Evolutionary conservation across 2,888 invertebrate genomes (phyloP), one percentile per base, ranked within the genome.

Genomic region (Aradus depressus): DNA sequence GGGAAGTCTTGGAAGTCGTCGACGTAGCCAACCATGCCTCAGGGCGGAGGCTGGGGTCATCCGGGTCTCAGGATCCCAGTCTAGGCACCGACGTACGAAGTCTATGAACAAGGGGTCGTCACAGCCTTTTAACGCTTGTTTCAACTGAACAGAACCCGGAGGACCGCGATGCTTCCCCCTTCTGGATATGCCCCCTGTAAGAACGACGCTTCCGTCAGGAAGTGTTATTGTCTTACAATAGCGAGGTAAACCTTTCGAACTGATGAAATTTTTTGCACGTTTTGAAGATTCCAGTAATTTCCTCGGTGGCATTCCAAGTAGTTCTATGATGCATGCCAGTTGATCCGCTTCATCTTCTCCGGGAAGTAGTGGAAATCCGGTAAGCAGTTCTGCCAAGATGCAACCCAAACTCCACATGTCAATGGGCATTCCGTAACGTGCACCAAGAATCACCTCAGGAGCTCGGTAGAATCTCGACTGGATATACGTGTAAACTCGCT

Each of bases 271-370:
- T 68, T 93, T 86, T 50, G 90, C 80, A 51, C 96, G 76, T 68
- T 95, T 96, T 50, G 93, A 91, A 66, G 82, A 83, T 60, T 92
- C 86, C 58, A 92, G 74, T 57, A 95, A 72, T 66, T 81, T 83
- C 48, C 66, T 67, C 6, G 81, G 78, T 47, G 93, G 93, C 84
- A 91, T 85, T 52, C 90, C 93, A 47, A 88, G 73, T 44, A 98
- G 75, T 72, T 98, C 98, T 67, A 98, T 91, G 65, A 97, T 96
- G 67, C 96, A 93, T 21, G 97, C 96, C 67, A 98, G 75, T 72
- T 98, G 95, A 68, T 96, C 96, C 54, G 85, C 86, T 70, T 98
- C 97, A 68, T 97, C 96, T 73, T 98, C 97, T 44, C 97, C 98
- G 4, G 97, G 97, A 61, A 98, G 81, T 55, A 98, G 72, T 2